Conservation (phyloP, 2,113 vertebrate genomes). For the Gambusia affinis region DNA sequence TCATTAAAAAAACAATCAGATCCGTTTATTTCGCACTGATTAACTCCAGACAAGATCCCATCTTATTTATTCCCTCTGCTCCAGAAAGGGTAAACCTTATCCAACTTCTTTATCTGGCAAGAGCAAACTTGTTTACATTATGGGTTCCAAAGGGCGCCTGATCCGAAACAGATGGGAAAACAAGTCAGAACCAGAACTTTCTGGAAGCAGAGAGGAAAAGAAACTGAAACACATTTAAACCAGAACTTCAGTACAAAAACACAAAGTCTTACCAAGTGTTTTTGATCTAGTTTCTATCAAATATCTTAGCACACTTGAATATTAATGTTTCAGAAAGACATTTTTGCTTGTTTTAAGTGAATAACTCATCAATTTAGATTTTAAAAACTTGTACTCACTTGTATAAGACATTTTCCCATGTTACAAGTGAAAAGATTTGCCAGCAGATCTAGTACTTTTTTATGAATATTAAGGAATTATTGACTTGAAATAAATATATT, state of each 20-base stretch:
- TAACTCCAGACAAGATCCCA: background rate
- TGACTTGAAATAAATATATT: too few relatives aligned
- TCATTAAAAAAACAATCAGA: background rate
- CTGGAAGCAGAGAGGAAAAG: background rate
- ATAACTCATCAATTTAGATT: too few relatives aligned
- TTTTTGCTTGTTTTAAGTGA: too few relatives aligned
- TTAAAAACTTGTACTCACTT: too few relatives aligned
- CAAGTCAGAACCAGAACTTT: constrained; percentile 5
- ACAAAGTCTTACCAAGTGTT: too few relatives aligned
- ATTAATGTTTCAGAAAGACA: too few relatives aligned
- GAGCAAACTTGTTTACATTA: constrained; percentile 1
- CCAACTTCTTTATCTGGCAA: background rate
- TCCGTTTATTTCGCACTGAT: background rate
- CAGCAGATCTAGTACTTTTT: too few relatives aligned
- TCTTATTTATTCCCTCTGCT: background rate
- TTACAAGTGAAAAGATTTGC: too few relatives aligned
- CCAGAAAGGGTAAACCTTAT: background rate
- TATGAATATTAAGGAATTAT: too few relatives aligned
- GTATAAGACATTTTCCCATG: too few relatives aligned
- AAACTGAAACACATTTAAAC: constrained; percentile 2
- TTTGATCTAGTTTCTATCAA: too few relatives aligned
- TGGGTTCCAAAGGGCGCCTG: background rate
- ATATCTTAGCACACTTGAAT: too few relatives aligned
- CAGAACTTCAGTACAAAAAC: fast-evolving
- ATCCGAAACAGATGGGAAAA: constrained; percentile 16